Base-by-base conservation (phyloP, 2,888 invertebrate species). In the Gonocerus acuteangulatus region DNA sequence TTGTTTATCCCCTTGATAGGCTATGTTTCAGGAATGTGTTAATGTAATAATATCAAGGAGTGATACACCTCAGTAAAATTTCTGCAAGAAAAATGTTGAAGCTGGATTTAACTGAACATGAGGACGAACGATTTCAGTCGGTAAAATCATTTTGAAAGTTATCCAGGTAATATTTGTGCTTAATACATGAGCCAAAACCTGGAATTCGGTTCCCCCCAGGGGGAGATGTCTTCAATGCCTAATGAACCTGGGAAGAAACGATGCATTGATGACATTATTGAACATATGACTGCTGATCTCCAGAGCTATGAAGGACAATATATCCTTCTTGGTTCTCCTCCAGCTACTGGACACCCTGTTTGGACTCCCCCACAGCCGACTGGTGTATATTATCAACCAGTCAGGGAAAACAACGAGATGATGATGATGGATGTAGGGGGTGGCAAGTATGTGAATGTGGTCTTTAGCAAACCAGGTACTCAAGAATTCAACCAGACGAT, bases 261-360 rank as follows among this genome's bases (percentile, higher is more conserved):
- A 32, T 68, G 69, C 11, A 67, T 80, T 68, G 80, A 81, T 68
- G 79, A 82, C 71, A 79, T 81, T 62, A 80, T 81, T 61, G 79
- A 79, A 67, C 79, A 80, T 67, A 80, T 81, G 77, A 79, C 80
- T 34, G 77, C 80, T 15, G 80, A 81, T 71, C 74, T 78, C 65
- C 79, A 80, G 68, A 79, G 74, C 71, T 73, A 76, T n/a, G 78
- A 79, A 62, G 80, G 79, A 19, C 80, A 79, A 68, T 82, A 79
- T 69, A 76, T 78, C 44, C 79, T 79, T 62, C 75, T 81, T 63
- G 79, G 78, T 2, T 77, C 77, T 66, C 73, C 76, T 11, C 76
- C 75, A 66, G 68, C 73, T 63, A 63, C 65, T 58, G 65, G 67
- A 51, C 60, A 63, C 19, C 58, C 63, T 32, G 48, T 62, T 36